Base-by-base conservation (phyloP, 37 sponge, comb jelly and placozoan genomes). In the Axinella damicornis region DNA sequence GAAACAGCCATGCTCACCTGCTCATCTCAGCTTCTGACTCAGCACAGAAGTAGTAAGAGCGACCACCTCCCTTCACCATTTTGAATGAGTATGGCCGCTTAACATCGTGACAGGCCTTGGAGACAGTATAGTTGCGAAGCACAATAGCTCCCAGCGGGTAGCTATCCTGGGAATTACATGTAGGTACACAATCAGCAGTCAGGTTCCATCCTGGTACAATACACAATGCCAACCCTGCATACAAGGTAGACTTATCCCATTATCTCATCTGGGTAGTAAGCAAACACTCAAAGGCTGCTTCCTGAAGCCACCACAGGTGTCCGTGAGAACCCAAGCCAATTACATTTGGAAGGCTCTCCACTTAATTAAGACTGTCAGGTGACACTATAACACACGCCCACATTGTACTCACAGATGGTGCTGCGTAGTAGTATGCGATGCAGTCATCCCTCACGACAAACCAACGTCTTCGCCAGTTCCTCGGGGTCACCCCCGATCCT, bases 401-500 rank as follows among this genome's bases (percentile, higher is more conserved):
- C 18, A 56, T 20, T 46, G 46, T 9, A 83, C 85, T 54, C 62
- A 88, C 89, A 30, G 65, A 71, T n/a, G 74, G 59, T n/a, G 37
- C 0, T 22, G 27, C 36, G 78, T 88, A 88, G 75, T 88, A 88
- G 60, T 88, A 88, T 4, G 81, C 78, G 35, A 80, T 72, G 67
- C 89, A 80, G 57, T 88, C 89, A 39, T 88, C 83, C 39, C 73
- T 75, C 13, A 88, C 38, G 4, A 88, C 77, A 75, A 88, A 83
- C 89, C 89, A 88, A 15, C 89, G 76, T 35, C 70, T 37, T n/a
- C 84, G 61, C 89, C 89, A 88, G 71, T 74, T 83, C 16, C 76
- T 67, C 0, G 63, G 84, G 30, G 78, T 67, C 25, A 88, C 24
- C 18, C 89, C 83, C 24, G 84, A 57, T 15, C 83, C 84, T n/a